Conservation (phyloP, 2,113 vertebrate genomes). For the Oryzias celebensis region DNA sequence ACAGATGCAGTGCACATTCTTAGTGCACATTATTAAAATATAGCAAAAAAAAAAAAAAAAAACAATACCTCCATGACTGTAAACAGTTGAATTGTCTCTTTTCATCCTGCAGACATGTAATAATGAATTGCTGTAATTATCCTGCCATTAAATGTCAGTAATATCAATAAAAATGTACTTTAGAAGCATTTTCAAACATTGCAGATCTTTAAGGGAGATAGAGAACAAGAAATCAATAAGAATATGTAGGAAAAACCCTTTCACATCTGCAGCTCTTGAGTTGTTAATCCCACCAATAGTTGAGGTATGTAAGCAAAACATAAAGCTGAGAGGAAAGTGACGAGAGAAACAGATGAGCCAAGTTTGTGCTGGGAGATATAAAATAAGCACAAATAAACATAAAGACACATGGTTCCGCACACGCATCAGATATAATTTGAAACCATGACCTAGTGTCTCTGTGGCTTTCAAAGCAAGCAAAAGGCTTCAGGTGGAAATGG, state of each 20-base stretch:
- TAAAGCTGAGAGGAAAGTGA: conserved; percentile 59
- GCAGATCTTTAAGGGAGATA: not conserved
- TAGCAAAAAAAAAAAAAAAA: too few species aligned
- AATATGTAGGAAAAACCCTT: conserved; percentile 24
- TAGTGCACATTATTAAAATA: too few species aligned
- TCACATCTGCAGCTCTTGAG: conserved; percentile 27
- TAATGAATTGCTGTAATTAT: too few species aligned
- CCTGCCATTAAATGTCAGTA: too few species aligned
- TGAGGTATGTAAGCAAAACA: conserved; percentile 62
- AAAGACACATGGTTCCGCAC: conserved; percentile 13
- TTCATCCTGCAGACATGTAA: too few species aligned
- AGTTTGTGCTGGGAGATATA: conserved; percentile 50
- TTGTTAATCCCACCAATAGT: conserved; percentile 50
- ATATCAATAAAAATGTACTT: too few species aligned
- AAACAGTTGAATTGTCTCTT: too few species aligned
- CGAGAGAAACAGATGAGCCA: conserved; percentile 29
- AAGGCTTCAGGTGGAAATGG: conserved; percentile 57
- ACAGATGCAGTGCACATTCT: too few species aligned
- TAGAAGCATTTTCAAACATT: not conserved
- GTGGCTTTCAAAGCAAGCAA: conserved; percentile 59
- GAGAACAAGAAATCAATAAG: conserved; percentile 15
- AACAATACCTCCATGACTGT: too few species aligned
- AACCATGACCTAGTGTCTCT: conserved; percentile 30
- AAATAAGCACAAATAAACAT: conserved; percentile 6
- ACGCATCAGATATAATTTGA: conserved; percentile 37